These are phyloP conservation scores for Epinotia demarniana DNA, from an alignment of 2,888 invertebrate species.

Conservation along the genomic window DNA sequence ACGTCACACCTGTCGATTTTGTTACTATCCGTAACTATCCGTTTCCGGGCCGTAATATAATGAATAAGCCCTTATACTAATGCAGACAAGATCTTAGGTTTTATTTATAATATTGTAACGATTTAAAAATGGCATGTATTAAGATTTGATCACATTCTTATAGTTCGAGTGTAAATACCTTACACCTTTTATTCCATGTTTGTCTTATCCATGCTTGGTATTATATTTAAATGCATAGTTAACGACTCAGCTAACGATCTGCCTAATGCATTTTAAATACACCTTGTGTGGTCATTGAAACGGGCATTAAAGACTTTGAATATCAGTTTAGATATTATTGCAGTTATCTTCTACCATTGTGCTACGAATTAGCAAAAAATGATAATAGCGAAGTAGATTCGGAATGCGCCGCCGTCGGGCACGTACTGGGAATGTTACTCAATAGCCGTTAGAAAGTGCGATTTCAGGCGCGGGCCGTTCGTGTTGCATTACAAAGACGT, in stretches of 20 bases:
- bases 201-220: not conserved
- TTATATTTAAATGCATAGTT: slow-evolving; percentile 49
- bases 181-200: not conserved
- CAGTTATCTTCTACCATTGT: slow-evolving; percentile 40
- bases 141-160: not conserved
- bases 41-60: too few relatives aligned
- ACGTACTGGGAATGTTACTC: slow-evolving; percentile 67
- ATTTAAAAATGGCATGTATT: not conserved
- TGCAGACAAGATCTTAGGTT: not conserved
- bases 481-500: slow-evolving; percentile 67
- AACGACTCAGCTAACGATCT: slow-evolving; percentile 53
- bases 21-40: too few relatives aligned
- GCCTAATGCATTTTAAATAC: slow-evolving; percentile 32
- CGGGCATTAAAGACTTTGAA: slow-evolving; percentile 8
- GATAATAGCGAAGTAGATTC: slow-evolving; percentile 52
- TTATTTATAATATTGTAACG: too few relatives aligned
- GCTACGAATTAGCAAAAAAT: slow-evolving; percentile 51
- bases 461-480: slow-evolving; percentile 68
- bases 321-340: slow-evolving; percentile 20
- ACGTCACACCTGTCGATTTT: too few relatives aligned
- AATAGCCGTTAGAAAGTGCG: slow-evolving; percentile 74
- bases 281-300: slow-evolving; percentile 10
- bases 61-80: not conserved
- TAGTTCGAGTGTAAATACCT: slow-evolving; percentile 1
- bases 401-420: slow-evolving; percentile 60